These are phyloP conservation scores for Pangasius sanitwongsei DNA, from an alignment of 2,797 vertebrate species.

Conservation along the genomic window DNA sequence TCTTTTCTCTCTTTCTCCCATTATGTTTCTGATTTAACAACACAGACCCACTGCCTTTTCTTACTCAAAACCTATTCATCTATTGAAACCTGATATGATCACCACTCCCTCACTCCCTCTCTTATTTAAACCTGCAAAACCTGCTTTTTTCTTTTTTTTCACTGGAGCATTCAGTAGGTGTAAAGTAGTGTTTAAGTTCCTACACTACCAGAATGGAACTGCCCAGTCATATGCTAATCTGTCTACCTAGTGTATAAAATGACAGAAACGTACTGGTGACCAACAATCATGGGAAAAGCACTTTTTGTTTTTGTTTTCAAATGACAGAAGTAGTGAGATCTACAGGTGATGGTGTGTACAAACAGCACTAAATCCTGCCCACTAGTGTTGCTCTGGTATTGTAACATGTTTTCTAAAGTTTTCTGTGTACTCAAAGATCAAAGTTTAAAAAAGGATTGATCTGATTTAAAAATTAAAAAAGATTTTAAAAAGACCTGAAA, in stretches of 20 bases:
- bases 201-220: neutral
- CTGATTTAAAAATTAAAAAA: too few relatives aligned
- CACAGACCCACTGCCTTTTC: slow-evolving; percentile 5
- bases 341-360: neutral
- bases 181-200: neutral
- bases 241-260: neutral
- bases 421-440: neutral
- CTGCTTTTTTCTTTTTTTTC: slow-evolving; percentile 7
- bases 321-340: neutral
- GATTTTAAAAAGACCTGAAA: neutral
- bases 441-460: neutral
- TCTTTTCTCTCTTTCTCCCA: neutral
- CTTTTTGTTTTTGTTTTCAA: neutral
- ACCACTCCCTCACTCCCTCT: neutral
- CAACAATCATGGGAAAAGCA: neutral
- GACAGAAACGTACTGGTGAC: neutral
- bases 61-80: neutral
- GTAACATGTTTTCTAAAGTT: neutral
- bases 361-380: slow-evolving; percentile 1
- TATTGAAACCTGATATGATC: slow-evolving; percentile 28
- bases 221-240: neutral
- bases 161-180: neutral
- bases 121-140: slow-evolving; percentile 41
- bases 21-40: slow-evolving; percentile 7
- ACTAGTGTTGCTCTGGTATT: neutral